Conservation (phyloP, 1,140 invertebrate species). For the Magallana angulata region DNA sequence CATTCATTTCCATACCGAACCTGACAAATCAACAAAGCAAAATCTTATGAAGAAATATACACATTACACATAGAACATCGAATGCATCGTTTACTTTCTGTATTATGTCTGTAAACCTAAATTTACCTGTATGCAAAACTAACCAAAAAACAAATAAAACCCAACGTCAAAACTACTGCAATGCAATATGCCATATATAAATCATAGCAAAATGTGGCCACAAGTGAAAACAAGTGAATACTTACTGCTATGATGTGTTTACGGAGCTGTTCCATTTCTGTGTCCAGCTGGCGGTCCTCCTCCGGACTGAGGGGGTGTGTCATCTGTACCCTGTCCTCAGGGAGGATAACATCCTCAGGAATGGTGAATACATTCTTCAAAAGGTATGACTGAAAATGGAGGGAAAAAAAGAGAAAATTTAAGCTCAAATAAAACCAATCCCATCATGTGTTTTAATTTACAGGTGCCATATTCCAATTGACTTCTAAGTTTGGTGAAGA, state of each 20-base stretch:
- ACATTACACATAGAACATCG: background rate
- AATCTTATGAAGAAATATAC: background rate
- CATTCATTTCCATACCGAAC: background rate
- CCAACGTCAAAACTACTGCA: too few relatives aligned
- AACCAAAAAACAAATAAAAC: too few relatives aligned
- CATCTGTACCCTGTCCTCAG: constrained; percentile 19
- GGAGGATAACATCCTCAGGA: background rate
- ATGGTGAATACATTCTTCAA: constrained; percentile 5
- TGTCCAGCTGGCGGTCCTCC: background rate
- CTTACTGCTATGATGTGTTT: constrained; percentile 7
- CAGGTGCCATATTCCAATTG: too few relatives aligned
- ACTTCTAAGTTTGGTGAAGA: too few relatives aligned
- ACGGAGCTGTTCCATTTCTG: constrained; percentile 4
- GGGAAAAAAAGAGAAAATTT: background rate
- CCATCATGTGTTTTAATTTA: too few relatives aligned
- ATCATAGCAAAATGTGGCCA: too few relatives aligned
- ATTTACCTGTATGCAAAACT: too few relatives aligned
- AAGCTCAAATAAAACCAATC: too few relatives aligned
- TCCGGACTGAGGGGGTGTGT: background rate
- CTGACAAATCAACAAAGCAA: background rate
- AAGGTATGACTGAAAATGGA: constrained; percentile 3
- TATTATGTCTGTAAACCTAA: too few relatives aligned
- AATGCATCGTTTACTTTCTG: too few relatives aligned
- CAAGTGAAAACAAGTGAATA: background rate
- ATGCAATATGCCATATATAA: too few relatives aligned